phyloP scores from a whole-genome alignment of 2,797 vertebrate genomes.

The Oophaga sylvatica region DNA sequence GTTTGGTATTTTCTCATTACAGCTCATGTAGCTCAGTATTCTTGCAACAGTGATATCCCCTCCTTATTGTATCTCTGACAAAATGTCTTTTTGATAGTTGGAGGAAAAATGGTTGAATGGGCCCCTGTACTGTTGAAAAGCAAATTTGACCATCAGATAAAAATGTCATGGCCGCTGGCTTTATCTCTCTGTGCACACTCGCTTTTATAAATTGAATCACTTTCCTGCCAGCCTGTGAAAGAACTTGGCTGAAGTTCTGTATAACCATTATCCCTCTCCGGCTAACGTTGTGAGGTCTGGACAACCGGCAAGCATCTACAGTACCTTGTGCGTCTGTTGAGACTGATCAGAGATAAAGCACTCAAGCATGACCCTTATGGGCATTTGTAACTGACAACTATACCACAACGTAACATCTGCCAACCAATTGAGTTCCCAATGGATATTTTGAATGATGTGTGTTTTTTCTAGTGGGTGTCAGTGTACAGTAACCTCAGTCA shows the following conservation, averaged over 20 bases:
- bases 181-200: conserved; percentile 56
- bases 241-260: conserved; percentile 50
- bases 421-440: conserved; percentile 50
- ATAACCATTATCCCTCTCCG: conserved; percentile 50
- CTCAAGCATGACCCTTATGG: conserved; percentile 60
- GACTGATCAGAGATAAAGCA: conserved; percentile 56
- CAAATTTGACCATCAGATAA: conserved; percentile 56
- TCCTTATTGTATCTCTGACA: conserved; percentile 31
- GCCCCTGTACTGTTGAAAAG: conserved; percentile 47
- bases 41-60: not conserved
- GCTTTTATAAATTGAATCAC: conserved; percentile 50
- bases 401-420: conserved; percentile 44
- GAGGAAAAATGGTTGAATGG: conserved; percentile 34
- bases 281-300: conserved; percentile 56
- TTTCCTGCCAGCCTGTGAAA: conserved; percentile 50
- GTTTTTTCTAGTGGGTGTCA: conserved; percentile 43
- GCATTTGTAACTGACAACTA: conserved; percentile 59
- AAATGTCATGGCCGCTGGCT: conserved; percentile 49
- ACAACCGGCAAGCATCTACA: conserved; percentile 47
- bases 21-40: not conserved
- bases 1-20: conserved; percentile 10
- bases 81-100: conserved; percentile 40
- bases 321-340: conserved; percentile 43
- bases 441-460: conserved; percentile 57
- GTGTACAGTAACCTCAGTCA: conserved; percentile 42